Conservation (phyloP, 2,797 vertebrate genomes). For the Petrocephalus sullivani region DNA sequence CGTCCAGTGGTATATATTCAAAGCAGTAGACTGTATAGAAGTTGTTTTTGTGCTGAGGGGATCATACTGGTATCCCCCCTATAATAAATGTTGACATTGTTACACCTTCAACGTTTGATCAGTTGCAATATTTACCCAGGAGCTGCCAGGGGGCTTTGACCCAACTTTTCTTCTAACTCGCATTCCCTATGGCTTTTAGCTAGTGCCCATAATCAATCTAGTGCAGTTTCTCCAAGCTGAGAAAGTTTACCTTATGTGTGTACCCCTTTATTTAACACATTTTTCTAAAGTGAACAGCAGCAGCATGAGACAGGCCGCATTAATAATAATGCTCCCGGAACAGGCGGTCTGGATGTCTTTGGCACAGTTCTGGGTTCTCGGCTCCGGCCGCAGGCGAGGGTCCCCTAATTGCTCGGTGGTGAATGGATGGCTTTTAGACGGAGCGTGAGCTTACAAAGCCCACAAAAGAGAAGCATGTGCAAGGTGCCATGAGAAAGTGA, state of each 20-base stretch:
- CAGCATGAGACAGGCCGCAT: not conserved
- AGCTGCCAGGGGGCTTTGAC: slow-evolving; percentile 4
- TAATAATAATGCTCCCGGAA: not conserved
- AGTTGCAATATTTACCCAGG: not conserved
- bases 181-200: not conserved
- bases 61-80: not conserved
- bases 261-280: slow-evolving; percentile 8
- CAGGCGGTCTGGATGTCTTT: not conserved
- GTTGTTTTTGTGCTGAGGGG: slow-evolving; percentile 4
- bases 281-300: not conserved
- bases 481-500: slow-evolving; percentile 3
- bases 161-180: not conserved
- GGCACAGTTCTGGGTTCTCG: not conserved
- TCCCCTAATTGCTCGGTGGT: not conserved
- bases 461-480: not conserved
- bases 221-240: not conserved
- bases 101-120: slow-evolving; percentile 16
- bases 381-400: not conserved
- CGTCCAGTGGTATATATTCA: slow-evolving; percentile 29
- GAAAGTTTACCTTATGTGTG: not conserved
- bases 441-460: not conserved
- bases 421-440: not conserved
- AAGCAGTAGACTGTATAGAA: slow-evolving; percentile 5
- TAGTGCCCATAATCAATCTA: not conserved
- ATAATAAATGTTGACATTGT: slow-evolving; percentile 14